phyloP scores from a whole-genome alignment of 2,113 vertebrate species.

The Amazona guildingii region DNA sequence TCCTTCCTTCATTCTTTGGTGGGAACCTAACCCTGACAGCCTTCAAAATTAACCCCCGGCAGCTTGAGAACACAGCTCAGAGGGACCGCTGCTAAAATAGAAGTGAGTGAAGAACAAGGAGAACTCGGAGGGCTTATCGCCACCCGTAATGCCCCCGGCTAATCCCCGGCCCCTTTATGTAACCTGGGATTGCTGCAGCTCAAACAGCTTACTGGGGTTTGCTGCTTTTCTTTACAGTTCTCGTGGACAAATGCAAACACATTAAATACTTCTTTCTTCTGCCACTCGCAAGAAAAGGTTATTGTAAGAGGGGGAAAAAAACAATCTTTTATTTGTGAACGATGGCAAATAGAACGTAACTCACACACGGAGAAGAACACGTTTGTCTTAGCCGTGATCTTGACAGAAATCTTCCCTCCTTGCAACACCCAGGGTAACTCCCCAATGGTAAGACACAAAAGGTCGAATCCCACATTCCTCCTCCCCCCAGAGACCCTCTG shows the following conservation, averaged over 20 bases:
- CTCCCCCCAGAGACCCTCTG: neutral
- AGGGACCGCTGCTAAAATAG: neutral
- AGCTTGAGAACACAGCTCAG: neutral
- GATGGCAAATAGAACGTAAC: neutral
- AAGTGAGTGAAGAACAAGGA: neutral
- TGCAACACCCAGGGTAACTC: neutral
- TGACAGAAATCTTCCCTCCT: neutral
- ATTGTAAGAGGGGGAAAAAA: neutral
- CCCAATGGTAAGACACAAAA: neutral
- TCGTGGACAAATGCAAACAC: neutral
- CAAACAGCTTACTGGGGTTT: neutral
- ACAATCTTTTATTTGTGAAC: neutral
- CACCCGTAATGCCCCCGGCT: conserved; percentile 15
- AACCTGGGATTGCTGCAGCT: conserved; percentile 48
- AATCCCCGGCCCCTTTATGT: conserved; percentile 48
- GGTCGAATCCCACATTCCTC: neutral
- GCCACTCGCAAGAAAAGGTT: neutral
- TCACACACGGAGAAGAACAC: rapidly evolving
- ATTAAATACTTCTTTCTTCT: neutral
- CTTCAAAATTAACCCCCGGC: neutral
- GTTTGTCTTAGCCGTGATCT: neutral
- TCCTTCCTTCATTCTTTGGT: neutral
- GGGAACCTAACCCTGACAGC: neutral
- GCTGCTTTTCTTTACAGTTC: conserved; percentile 21
- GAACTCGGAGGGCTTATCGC: conserved; percentile 7